Conservation (phyloP, 2,113 vertebrate species). For the Stercorarius parasiticus region DNA sequence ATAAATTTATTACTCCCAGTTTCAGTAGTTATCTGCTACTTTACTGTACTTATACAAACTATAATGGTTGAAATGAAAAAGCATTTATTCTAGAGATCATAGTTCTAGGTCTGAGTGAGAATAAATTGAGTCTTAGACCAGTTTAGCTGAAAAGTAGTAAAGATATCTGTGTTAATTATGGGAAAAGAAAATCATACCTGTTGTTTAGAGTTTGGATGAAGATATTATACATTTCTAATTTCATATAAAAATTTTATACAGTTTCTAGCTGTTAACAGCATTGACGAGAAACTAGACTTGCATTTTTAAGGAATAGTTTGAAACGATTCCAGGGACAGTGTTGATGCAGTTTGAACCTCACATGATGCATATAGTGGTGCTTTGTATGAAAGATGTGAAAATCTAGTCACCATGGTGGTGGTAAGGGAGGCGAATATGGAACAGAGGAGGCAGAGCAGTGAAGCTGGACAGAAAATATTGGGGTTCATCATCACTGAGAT, state of each 20-base stretch:
- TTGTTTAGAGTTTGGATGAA: not conserved
- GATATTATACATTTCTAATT: not conserved
- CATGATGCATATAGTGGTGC: not conserved
- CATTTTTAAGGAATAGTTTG: not conserved
- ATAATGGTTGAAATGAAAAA: not conserved
- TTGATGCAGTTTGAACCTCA: not conserved
- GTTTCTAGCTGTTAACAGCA: not conserved
- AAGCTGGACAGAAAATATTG: not conserved
- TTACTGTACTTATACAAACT: not conserved
- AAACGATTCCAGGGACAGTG: not conserved
- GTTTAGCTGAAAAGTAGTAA: not conserved
- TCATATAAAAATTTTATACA: not conserved
- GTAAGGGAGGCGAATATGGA: not conserved
- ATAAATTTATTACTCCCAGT: not conserved
- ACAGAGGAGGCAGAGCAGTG: not conserved
- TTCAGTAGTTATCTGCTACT: not conserved
- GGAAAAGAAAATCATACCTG: not conserved
- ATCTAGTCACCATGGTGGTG: not conserved
- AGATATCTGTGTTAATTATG: not conserved
- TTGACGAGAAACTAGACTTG: not conserved
- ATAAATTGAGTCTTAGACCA: not conserved
- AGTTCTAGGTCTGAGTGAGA: not conserved
- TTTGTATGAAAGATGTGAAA: not conserved
- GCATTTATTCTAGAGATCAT: not conserved
- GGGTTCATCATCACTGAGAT: not conserved